Conservation (phyloP, 2,797 vertebrate genomes). For the Acanthopagrus latus region DNA sequence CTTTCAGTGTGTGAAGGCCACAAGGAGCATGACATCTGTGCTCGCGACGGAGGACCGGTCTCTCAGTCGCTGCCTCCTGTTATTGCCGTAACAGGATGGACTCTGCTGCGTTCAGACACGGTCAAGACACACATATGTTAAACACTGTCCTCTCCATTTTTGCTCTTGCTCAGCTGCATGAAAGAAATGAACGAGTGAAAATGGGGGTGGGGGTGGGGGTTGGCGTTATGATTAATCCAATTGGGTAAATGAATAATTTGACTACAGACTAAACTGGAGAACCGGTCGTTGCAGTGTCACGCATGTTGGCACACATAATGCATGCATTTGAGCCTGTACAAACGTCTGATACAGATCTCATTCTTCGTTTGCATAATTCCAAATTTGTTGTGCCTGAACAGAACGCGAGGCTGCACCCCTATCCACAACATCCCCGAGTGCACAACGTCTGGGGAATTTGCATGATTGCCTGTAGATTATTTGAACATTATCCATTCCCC, state of each 20-base stretch:
- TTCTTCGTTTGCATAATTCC: constrained; percentile 75
- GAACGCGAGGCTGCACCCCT: constrained; percentile 57
- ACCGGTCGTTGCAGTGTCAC: constrained; percentile 48
- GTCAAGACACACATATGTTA: constrained; percentile 63
- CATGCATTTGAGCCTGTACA: constrained; percentile 34
- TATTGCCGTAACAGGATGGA: constrained; percentile 57
- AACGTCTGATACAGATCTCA: constrained; percentile 65
- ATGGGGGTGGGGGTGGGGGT: no score
- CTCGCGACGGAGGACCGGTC: constrained; percentile 61
- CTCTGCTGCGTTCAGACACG: constrained; percentile 61
- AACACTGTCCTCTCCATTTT: constrained; percentile 51
- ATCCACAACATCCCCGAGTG: constrained; percentile 67
- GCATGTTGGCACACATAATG: constrained; percentile 46
- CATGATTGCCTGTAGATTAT: constrained; percentile 88
- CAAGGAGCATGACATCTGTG: constrained; percentile 78
- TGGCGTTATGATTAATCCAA: constrained; percentile 54
- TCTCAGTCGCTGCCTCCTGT: constrained; percentile 60
- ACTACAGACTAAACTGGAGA: constrained; percentile 45
- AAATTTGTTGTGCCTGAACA: constrained; percentile 76
- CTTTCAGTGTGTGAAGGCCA: constrained; percentile 77
- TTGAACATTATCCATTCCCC: constrained; percentile 79
- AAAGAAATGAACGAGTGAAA: constrained; percentile 54
- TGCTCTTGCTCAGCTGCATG: constrained; percentile 43
- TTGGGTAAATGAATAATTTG: constrained; percentile 58
- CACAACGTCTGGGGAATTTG: constrained; percentile 76